A percentile compares a stretch with the other conserved stretches of the same genome.
phyloP scores from a whole-genome alignment of 2,888 invertebrate species.

The Salticus scenicus region DNA sequence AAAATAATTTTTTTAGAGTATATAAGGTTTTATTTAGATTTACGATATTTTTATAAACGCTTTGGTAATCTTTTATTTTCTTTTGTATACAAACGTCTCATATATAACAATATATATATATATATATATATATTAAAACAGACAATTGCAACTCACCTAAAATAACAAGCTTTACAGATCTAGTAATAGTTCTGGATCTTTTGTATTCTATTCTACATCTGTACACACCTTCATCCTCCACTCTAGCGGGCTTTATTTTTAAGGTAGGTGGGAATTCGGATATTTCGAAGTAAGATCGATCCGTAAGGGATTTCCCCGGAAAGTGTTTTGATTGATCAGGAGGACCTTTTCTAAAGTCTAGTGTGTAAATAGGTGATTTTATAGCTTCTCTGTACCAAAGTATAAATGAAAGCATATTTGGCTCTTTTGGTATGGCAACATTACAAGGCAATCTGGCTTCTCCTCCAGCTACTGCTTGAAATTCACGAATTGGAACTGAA shows the following conservation, averaged over 20 bases:
- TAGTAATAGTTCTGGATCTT: conserved; percentile 55
- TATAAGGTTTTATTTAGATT: too few relatives aligned
- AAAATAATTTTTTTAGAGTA: too few relatives aligned
- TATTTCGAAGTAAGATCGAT: conserved; percentile 55
- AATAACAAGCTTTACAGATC: conserved; percentile 50
- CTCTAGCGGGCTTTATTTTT: conserved; percentile 39
- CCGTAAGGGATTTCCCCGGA: conserved; percentile 36
- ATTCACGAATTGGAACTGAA: conserved; percentile 56
- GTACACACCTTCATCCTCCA: conserved; percentile 61
- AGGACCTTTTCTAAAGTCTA: conserved; percentile 55
- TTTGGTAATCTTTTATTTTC: too few relatives aligned
- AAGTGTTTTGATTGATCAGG: conserved; percentile 65
- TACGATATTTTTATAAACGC: too few relatives aligned
- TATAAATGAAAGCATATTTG: conserved; percentile 51
- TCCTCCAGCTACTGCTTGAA: conserved; percentile 55
- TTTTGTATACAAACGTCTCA: too few relatives aligned
- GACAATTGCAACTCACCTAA: conserved; percentile 61
- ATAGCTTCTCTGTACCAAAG: conserved; percentile 62
- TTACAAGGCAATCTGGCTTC: conserved; percentile 57
- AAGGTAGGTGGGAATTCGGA: conserved; percentile 50
- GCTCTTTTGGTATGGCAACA: conserved; percentile 52
- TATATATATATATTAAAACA: too few relatives aligned
- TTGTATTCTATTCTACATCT: conserved; percentile 63
- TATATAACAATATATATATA: too few relatives aligned
- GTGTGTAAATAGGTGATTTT: conserved; percentile 62